Percentiles rank a stretch among this genome's conserved stretches.
Conservation (phyloP, 2,888 invertebrate species). For the Pyrochroa serraticornis region DNA sequence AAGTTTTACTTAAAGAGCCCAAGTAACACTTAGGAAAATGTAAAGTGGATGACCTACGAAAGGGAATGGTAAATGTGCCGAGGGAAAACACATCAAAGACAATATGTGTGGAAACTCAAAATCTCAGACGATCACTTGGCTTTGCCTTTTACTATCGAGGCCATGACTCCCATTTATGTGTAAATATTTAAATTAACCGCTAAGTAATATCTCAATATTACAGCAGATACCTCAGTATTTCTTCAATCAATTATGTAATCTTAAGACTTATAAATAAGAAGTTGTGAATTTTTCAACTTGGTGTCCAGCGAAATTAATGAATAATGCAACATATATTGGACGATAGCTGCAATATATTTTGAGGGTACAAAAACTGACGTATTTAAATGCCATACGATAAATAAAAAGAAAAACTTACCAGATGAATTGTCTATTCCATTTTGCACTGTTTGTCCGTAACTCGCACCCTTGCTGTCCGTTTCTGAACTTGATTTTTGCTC, state of each 20-base stretch:
- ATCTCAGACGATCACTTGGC: constrained; percentile 48
- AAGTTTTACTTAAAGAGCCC: constrained; percentile 1
- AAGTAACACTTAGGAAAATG: constrained; percentile 40
- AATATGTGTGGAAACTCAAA: constrained; percentile 52
- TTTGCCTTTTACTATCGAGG: constrained; percentile 40
- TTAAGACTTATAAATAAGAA: constrained; percentile 3
- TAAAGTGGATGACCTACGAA: constrained; percentile 45
- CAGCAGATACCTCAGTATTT: constrained; percentile 1
- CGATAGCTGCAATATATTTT: constrained; percentile 20
- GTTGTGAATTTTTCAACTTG: too few relatives aligned
- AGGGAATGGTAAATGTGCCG: constrained; percentile 50
- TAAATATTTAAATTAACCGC: constrained; percentile 36
- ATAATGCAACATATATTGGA: constrained; percentile 16
- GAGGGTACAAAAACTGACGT: constrained; percentile 12
- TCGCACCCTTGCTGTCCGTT: constrained; percentile 60
- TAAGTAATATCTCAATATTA: constrained; percentile 7
- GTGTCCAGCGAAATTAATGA: constrained; percentile 15
- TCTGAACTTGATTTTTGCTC: constrained; percentile 72
- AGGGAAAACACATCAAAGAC: constrained; percentile 54
- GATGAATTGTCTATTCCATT: constrained; percentile 25
- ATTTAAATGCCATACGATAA: constrained; percentile 18
- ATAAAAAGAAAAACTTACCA: constrained; percentile 36
- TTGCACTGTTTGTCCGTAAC: constrained; percentile 41
- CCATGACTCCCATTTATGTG: constrained; percentile 34
- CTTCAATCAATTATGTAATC: neutral